Evolutionary conservation across 2,797 vertebrate genomes (phyloP), one percentile per base, ranked within the genome.

Genomic region (Moxostoma hubbsi): DNA sequence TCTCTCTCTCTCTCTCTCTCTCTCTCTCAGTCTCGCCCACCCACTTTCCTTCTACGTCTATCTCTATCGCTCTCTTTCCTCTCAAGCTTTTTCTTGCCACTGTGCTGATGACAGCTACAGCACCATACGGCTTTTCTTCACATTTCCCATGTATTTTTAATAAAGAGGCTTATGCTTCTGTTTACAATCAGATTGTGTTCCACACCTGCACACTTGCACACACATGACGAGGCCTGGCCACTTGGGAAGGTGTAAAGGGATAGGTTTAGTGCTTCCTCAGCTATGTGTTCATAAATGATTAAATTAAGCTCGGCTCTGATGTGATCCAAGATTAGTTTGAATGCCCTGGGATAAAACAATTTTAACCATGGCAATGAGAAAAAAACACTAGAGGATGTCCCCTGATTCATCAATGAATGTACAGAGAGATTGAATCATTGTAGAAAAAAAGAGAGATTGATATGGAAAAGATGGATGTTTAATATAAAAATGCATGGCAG

Each of bases 81-180:
- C 77, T 58, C 77, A 79, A 65, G 73, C 61, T 73, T 55, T 64
- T 5, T 66, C 61, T 58, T 43, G 16, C 77, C 77, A 58, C 51
- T 5, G 6, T 9, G 9, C 45, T 79, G 77, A 79, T 73, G 77
- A 73, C 61, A 16, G 61, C 61, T 66, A 57, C 53, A 64, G 61
- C 13, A 9, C 61, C 69, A 66, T 24, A 65, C 13, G 7, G 61
- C 53, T 18, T 79, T 79, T 58, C 69, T 79, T 73, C 77, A 65
- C 77, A 79, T 73, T 58, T 58, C 53, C 54, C 69, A 73, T 79
- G 77, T 79, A 79, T 66, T 79, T 73, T 79, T 73, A 79, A 79
- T 79, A 73, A 79, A 79, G 77, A 79, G 53, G 77, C 51, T 79
- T 79, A 79, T 79, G 69, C 77, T 79, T 73, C 77, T 79, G 77